These are phyloP conservation scores for Apodemus sylvaticus DNA, from an alignment of 2,113 vertebrate genomes.

Conservation along the genomic window DNA sequence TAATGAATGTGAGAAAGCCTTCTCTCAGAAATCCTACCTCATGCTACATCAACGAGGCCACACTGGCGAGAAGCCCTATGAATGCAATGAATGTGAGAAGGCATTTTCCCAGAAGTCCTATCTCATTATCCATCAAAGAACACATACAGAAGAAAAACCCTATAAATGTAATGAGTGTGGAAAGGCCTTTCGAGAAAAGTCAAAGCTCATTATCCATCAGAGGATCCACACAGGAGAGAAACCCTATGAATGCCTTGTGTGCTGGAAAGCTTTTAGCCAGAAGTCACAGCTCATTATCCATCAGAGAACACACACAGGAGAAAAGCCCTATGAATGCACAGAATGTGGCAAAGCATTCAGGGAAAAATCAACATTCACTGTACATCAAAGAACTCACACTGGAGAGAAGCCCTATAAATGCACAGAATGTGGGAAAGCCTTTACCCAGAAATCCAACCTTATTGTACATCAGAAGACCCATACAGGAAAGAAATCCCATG, in stretches of 20 bases:
- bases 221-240: conserved; percentile 79
- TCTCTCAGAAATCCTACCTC: conserved; percentile 84
- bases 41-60: conserved; percentile 83
- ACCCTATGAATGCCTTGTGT: conserved; percentile 80
- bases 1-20: conserved; percentile 83
- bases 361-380: conserved; percentile 81
- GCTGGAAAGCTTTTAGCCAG: conserved; percentile 83
- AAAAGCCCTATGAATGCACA: conserved; percentile 80
- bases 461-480: conserved; percentile 83
- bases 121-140: conserved; percentile 89
- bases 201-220: conserved; percentile 77
- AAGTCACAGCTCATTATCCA: conserved; percentile 83
- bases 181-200: conserved; percentile 78
- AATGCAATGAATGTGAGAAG: conserved; percentile 89
- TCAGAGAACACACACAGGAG: conserved; percentile 83
- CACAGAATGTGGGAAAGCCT: conserved; percentile 80
- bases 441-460: conserved; percentile 81
- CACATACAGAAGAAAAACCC: conserved; percentile 77
- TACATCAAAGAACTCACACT: conserved; percentile 82
- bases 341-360: conserved; percentile 82
- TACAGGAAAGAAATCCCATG: conserved; percentile 71
- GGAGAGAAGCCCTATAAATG: conserved; percentile 82
- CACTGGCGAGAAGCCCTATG: conserved; percentile 80
- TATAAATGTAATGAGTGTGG: conserved; percentile 80
- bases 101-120: conserved; percentile 92